These are phyloP conservation scores for Neostethus bicornis DNA, from an alignment of 2,797 vertebrate species.

Conservation along the genomic window DNA sequence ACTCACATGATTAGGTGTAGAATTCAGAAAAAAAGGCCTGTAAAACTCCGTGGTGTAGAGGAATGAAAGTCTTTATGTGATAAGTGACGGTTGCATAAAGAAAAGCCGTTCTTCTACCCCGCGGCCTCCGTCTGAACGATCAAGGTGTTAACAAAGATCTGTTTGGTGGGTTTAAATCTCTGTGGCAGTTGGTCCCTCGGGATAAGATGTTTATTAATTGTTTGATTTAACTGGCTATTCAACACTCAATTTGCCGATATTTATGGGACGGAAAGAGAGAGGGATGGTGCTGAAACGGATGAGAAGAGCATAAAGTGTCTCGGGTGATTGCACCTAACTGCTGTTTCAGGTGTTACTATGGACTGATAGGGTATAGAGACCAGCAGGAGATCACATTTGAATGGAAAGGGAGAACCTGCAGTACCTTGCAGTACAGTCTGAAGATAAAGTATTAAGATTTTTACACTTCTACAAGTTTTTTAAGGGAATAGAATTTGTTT, in stretches of 20 bases:
- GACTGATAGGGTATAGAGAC: slow-evolving; percentile 45
- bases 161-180: slow-evolving; percentile 47
- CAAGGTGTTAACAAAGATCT: slow-evolving; percentile 37
- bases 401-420: no score
- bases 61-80: neutral
- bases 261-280: slow-evolving; percentile 48
- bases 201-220: slow-evolving; percentile 68
- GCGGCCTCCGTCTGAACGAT: slow-evolving; percentile 13
- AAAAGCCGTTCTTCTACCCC: no score
- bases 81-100: slow-evolving; percentile 17
- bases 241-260: slow-evolving; percentile 63
- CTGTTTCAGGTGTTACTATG: slow-evolving; percentile 46
- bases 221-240: slow-evolving; percentile 69
- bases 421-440: no score
- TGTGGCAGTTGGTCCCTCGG: slow-evolving; percentile 43
- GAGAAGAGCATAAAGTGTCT: slow-evolving; percentile 32
- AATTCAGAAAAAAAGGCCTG: neutral
- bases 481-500: slow-evolving; percentile 41
- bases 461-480: slow-evolving; percentile 13
- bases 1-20: neutral
- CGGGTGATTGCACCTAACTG: slow-evolving; percentile 59
- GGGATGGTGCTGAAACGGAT: slow-evolving; percentile 34
- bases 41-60: neutral
- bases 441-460: neutral
- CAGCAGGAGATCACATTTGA: slow-evolving; percentile 28